Evolutionary conservation across 2,797 vertebrate species (phyloP), one percentile per base, ranked within the genome.

Genomic region (Etheostoma nigrum): DNA sequence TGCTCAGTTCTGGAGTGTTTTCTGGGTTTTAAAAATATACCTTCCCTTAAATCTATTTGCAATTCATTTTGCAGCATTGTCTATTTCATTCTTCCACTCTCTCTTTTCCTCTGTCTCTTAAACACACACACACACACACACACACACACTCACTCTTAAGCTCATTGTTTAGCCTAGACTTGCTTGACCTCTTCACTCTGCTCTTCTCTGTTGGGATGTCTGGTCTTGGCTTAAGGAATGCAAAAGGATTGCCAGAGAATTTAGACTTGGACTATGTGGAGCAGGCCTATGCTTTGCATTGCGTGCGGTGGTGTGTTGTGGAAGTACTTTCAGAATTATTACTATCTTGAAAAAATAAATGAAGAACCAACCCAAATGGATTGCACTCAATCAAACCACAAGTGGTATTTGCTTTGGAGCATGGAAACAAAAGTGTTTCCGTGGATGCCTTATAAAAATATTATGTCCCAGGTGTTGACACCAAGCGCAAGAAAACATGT

Each of bases 221-320:
- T 93, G 86, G 79, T 85, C 86, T 86, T 87, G 72, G 88, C 74
- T 78, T 80, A 66, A 90, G 78, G 91, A 93, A 92, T 90, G 91
- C 72, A 74, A 60, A 81, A 80, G 64, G 79, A 70, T 40, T 89
- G 89, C 87, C 92, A 91, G 85, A 83, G 75, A 85, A 85, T 82
- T 67, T 79, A 79, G 85, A 84, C 83, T 72, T 78, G 65, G 84
- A 81, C 65, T 78, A 71, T 68, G 76, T 74, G 54, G 72, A 85
- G 84, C 33, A 40, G 49, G 42, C 12, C 42, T 45, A 63, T 82
- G 67, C 79, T 62, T 79, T 78, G 61, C 51, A 25, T 71, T 69
- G 63, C 63, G 42, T 81, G 81, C 76, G 58, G 47, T 49, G 66
- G 55, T 74, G 68, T 91, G 73, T 87, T 81, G 70, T 67, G 75